Base-by-base conservation (phyloP, 2,888 invertebrate species). In the Cerceris ruficornis region DNA sequence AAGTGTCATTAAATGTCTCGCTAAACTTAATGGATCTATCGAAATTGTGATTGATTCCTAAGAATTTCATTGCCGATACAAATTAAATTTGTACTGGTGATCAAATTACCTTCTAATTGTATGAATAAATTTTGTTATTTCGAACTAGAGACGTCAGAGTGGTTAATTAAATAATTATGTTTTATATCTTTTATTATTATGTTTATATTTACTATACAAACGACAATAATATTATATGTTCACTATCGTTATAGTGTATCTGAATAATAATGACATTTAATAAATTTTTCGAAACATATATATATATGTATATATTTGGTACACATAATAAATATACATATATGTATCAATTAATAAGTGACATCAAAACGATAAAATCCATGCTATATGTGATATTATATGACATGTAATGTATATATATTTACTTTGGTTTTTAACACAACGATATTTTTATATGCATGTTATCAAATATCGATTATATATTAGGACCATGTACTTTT, bases 401-500 rank as follows among this genome's bases (percentile, higher is more conserved):
- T 58, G n/a, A 39, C 14, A 42, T 9, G 17, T 61, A 69, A 42
- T 17, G 41, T 41, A 54, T 41, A 11, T 14, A 57, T 46, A 49
- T 15, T n/a, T 11, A 66, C 46, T 57, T 67, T 67, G 58, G 39
- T 57, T 50, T 69, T 52, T 60, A 39, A 7, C 14, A 8, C 9
- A 52, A 49, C 55, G 49, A 46, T 61, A 17, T 61, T 15, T 28
- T 50, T 4, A 49, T 49, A 15, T 39, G 69, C 50, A 14, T 65
- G 58, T 72, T 58, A 49, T 9, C 50, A 62, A 62, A 59, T 43
- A 11, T 8, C 17, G 55, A 28, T 65, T 57, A 7, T 59, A 55
- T 7, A 68, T 76, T 17, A 70, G 17, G 41, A 42, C 42, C 14
- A 52, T 52, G 57, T 68, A 61, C 64, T 68, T 62, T 43, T 2